Conservation (phyloP, 2,113 vertebrate species). For the Phodopus roborovskii region DNA sequence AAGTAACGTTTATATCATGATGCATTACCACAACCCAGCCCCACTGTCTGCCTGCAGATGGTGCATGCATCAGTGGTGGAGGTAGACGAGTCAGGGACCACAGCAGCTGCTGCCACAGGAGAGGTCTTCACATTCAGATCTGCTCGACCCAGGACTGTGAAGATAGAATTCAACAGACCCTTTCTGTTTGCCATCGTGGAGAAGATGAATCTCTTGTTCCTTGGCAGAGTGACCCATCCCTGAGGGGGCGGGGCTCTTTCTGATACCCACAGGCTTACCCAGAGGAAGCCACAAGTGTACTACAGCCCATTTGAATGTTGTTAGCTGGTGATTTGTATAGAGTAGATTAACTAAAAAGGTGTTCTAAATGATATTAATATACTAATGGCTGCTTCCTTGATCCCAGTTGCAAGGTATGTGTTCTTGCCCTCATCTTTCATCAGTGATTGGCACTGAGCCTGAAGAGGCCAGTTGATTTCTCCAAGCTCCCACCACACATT, state of each 20-base stretch:
- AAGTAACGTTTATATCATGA: background rate
- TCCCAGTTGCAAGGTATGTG: background rate
- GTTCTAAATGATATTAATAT: background rate
- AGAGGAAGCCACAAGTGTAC: fast-evolving
- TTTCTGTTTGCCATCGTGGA: slow-evolving; percentile 54
- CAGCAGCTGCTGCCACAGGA: background rate
- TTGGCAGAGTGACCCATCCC: slow-evolving; percentile 59
- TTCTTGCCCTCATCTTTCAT: background rate
- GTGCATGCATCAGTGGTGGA: slow-evolving; percentile 60
- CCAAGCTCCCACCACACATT: background rate
- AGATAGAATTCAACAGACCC: background rate
- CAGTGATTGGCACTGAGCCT: background rate
- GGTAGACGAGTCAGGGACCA: slow-evolving; percentile 70
- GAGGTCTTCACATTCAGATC: background rate
- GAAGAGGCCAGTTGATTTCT: background rate
- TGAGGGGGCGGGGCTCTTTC: background rate
- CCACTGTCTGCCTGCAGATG: slow-evolving; percentile 59
- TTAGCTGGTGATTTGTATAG: background rate
- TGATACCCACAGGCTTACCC: background rate
- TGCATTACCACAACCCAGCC: background rate
- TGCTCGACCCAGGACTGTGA: fast-evolving
- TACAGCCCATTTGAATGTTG: background rate
- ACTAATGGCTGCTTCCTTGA: background rate
- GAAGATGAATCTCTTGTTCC: background rate
- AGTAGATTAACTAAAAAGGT: background rate